Evolutionary conservation across 92 coral and sea anemone genomes (phyloP).

Genomic region (Anthopleura xanthogrammica): DNA sequence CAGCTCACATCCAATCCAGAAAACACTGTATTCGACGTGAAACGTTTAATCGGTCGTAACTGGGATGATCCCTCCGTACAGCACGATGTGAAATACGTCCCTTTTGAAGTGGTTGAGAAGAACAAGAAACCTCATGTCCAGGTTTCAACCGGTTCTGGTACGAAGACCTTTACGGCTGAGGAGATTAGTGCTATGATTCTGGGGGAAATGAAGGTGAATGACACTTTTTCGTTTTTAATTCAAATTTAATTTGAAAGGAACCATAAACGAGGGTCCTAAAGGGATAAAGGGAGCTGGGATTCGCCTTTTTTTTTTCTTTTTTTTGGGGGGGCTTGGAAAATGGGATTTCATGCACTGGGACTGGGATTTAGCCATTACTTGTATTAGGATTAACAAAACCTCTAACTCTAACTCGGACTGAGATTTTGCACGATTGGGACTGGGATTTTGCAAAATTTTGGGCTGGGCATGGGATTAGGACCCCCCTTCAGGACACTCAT

Average conservation of each 20-base stretch:
- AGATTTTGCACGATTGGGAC: too few relatives aligned
- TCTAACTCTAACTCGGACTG: too few relatives aligned
- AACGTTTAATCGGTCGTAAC: slow-evolving; percentile 90
- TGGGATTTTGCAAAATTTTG: too few relatives aligned
- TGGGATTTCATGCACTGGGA: too few relatives aligned
- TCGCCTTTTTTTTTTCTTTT: too few relatives aligned
- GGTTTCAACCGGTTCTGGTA: slow-evolving; percentile 65
- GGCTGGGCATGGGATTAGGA: too few relatives aligned
- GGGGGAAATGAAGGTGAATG: slow-evolving; percentile 84
- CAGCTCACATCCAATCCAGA: slow-evolving; percentile 99
- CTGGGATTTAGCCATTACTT: too few relatives aligned
- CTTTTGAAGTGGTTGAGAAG: slow-evolving; percentile 85
- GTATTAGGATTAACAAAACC: too few relatives aligned
- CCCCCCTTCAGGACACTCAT: too few relatives aligned
- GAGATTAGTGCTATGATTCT: slow-evolving; percentile 99
- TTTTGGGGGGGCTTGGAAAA: too few relatives aligned
- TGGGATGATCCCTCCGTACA: slow-evolving; percentile 96
- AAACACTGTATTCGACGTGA: slow-evolving; percentile 92
- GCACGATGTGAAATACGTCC: slow-evolving; percentile 81
- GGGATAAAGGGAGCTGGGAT: too few relatives aligned
- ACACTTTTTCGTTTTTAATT: not conserved
- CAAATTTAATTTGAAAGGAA: slow-evolving; percentile 18
- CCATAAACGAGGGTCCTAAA: not conserved
- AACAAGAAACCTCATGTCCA: slow-evolving; percentile 95
- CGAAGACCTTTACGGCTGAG: slow-evolving; percentile 90